Conservation (phyloP, 2,888 invertebrate species). For the Drosophila koepferae region DNA sequence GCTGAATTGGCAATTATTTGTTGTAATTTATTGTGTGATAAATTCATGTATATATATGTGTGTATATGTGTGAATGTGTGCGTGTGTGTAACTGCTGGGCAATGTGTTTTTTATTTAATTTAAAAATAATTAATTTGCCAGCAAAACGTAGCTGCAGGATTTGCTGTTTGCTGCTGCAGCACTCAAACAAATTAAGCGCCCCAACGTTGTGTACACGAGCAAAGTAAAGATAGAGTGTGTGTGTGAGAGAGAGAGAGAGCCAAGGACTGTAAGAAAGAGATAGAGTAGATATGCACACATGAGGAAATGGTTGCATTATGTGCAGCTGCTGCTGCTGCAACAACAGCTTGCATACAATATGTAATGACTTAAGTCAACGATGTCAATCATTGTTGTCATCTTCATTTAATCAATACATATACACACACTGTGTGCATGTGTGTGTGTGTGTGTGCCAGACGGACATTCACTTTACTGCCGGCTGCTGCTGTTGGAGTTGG, state of each 20-base stretch:
- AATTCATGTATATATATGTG: conserved; percentile 37
- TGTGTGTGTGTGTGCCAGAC: conserved; percentile 19
- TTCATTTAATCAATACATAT: conserved; percentile 70
- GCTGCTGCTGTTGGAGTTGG: conserved; percentile 48
- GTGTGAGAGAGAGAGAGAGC: not conserved
- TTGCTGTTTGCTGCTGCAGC: conserved; percentile 38
- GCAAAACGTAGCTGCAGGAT: conserved; percentile 32
- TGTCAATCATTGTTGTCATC: conserved; percentile 72
- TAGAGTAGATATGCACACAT: conserved; percentile 8
- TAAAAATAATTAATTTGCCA: conserved; percentile 65
- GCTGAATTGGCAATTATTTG: conserved; percentile 77
- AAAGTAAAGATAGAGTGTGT: conserved; percentile 14
- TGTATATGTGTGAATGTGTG: conserved; percentile 1
- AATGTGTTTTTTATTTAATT: conserved; percentile 63
- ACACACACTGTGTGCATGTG: conserved; percentile 6
- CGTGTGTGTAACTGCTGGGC: conserved; percentile 32
- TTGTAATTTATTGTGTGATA: conserved; percentile 72
- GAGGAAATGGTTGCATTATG: conserved; percentile 46
- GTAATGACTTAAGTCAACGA: conserved; percentile 75
- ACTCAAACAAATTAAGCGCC: conserved; percentile 65
- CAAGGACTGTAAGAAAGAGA: not conserved
- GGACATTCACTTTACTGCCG: conserved; percentile 44
- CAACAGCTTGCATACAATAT: conserved; percentile 63
- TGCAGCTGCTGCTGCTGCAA: conserved; percentile 50
- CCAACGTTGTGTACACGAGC: conserved; percentile 47